A percentile compares a stretch with the other conserved stretches of the same genome.
phyloP scores from a whole-genome alignment of 2,113 vertebrate species.

The Cryptotis parvus region DNA sequence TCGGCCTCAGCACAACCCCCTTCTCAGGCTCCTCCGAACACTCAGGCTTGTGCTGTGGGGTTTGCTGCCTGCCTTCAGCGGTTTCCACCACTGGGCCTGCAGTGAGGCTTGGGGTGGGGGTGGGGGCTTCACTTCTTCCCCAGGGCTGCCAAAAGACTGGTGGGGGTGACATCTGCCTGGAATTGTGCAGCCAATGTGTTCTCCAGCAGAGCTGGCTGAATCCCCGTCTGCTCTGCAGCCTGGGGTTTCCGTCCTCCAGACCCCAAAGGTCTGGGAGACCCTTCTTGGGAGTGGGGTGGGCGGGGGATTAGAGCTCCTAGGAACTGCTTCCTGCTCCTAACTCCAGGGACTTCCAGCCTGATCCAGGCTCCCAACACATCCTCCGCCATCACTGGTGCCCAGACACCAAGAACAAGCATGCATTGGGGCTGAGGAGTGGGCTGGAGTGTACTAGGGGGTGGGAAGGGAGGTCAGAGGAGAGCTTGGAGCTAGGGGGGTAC shows the following conservation, averaged over 20 bases:
- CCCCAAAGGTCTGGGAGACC: background rate
- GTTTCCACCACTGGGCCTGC: background rate
- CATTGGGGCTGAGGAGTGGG: background rate
- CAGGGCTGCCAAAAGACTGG: background rate
- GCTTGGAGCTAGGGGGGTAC: background rate
- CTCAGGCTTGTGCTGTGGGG: background rate
- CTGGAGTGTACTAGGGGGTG: rapidly evolving
- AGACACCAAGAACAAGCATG: background rate
- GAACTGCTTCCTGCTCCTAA: background rate
- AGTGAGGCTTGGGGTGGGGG: background rate
- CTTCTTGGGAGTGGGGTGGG: background rate
- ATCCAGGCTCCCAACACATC: background rate
- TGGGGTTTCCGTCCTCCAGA: background rate
- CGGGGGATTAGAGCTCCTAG: background rate
- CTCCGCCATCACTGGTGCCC: background rate
- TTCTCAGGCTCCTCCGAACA: too few relatives aligned
- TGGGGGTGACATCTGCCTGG: background rate
- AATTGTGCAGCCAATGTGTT: background rate
- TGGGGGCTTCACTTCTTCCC: background rate
- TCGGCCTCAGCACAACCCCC: too few relatives aligned
- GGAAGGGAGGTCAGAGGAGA: background rate
- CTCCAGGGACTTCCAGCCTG: background rate
- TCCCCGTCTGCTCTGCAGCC: background rate
- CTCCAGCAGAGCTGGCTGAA: background rate
- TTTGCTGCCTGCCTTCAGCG: too few relatives aligned